phyloP scores from a whole-genome alignment of 2,888 invertebrate genomes.

The Dendrolimus pini region DNA sequence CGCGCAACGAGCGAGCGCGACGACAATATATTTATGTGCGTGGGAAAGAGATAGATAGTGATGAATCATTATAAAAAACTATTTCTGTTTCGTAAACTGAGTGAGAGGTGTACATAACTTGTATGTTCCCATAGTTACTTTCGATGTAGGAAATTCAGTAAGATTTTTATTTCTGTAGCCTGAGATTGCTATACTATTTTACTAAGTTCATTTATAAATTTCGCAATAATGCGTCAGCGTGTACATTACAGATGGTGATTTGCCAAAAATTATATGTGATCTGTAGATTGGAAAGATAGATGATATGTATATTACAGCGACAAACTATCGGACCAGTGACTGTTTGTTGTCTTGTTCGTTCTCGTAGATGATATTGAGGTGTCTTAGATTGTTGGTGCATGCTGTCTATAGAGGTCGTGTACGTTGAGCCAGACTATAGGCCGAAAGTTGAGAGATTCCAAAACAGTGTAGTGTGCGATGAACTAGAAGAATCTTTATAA shows the following conservation, averaged over 20 bases:
- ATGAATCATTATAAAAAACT: too few species aligned
- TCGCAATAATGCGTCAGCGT: conserved; percentile 3
- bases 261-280: conserved; percentile 71
- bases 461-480: conserved; percentile 9
- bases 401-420: conserved; percentile 41
- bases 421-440: conserved; percentile 30
- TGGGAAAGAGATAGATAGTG: too few species aligned
- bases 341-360: conserved; percentile 62
- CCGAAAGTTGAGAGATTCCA: conserved; percentile 11
- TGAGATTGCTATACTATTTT: too few species aligned
- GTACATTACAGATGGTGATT: conserved; percentile 55
- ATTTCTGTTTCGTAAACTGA: too few species aligned
- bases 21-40: too few species aligned
- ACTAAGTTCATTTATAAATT: too few species aligned
- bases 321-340: conserved; percentile 65
- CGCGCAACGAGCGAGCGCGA: too few species aligned
- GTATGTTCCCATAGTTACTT: too few species aligned
- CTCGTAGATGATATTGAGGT: conserved; percentile 60
- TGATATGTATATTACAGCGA: conserved; percentile 30
- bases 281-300: conserved; percentile 46
- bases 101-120: too few species aligned
- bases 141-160: too few species aligned
- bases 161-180: too few species aligned
- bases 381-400: conserved; percentile 71
- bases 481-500: too few species aligned